Evolutionary conservation across 1,140 invertebrate genomes (phyloP).

Genomic region (Nilaparvata lugens): DNA sequence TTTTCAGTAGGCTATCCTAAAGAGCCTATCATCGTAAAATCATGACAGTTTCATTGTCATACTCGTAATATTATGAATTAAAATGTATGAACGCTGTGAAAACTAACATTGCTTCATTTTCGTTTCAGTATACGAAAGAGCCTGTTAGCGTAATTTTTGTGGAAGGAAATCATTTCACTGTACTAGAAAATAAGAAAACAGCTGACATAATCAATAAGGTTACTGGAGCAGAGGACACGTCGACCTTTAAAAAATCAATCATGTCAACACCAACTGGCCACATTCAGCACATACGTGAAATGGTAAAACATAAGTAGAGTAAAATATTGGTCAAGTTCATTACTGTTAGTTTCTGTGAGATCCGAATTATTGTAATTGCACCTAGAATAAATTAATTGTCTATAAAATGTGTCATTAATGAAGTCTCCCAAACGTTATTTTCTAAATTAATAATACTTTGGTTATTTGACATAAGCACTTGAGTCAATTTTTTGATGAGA

Average conservation of each 20-base stretch:
- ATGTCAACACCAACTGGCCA: slow-evolving; percentile 4
- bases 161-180: slow-evolving; percentile 60
- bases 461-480: too few relatives aligned
- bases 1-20: too few relatives aligned
- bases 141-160: slow-evolving; percentile 44
- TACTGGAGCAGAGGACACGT: slow-evolving; percentile 1
- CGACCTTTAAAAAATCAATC: slow-evolving; percentile 10
- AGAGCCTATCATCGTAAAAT: background rate
- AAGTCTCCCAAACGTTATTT: too few relatives aligned
- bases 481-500: too few relatives aligned
- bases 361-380: too few relatives aligned
- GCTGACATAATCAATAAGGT: slow-evolving; percentile 44
- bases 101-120: slow-evolving; percentile 3
- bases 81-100: background rate
- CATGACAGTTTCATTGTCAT: background rate
- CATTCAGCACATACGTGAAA: too few relatives aligned
- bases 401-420: too few relatives aligned
- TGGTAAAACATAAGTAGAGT: too few relatives aligned
- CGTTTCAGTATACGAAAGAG: slow-evolving; percentile 30
- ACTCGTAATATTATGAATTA: background rate
- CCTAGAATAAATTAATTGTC: too few relatives aligned
- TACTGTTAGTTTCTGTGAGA: too few relatives aligned
- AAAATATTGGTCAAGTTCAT: too few relatives aligned
- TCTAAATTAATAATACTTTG: too few relatives aligned
- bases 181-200: slow-evolving; percentile 53